phyloP scores from a whole-genome alignment of 2,797 vertebrate species.

The Dipus sagitta region DNA sequence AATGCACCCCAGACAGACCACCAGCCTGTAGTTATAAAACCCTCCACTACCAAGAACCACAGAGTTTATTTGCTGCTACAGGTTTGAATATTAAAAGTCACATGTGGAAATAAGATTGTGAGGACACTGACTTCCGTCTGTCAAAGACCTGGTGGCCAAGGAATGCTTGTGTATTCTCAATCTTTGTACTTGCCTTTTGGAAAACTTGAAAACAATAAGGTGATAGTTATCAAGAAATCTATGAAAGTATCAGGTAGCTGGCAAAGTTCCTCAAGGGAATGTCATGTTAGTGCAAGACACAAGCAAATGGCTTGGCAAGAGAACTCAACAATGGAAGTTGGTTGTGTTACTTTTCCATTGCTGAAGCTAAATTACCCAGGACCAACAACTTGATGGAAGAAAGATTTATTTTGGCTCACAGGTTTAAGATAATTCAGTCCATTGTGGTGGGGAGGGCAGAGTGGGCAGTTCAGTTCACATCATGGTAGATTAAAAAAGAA shows the following conservation, averaged over 20 bases:
- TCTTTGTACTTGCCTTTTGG: background rate
- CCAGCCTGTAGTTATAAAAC: conserved; percentile 64
- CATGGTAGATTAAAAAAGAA: no score
- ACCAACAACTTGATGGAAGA: background rate
- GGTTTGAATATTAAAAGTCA: conserved; percentile 69
- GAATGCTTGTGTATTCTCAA: background rate
- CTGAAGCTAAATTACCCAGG: background rate
- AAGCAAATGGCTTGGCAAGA: background rate
- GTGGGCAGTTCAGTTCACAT: background rate
- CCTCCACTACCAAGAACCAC: background rate
- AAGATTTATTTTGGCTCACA: background rate
- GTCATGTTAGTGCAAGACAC: background rate
- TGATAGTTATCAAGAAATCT: background rate
- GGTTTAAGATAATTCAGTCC: background rate
- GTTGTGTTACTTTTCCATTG: background rate
- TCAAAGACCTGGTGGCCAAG: conserved; percentile 33
- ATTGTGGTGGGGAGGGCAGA: background rate
- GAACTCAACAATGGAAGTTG: background rate
- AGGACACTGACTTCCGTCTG: background rate
- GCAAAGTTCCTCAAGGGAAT: background rate
- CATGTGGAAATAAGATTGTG: conserved; percentile 35
- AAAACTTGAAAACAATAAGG: background rate
- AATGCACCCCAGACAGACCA: conserved; percentile 76
- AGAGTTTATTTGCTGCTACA: conserved; percentile 67
- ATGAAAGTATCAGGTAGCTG: background rate